Conservation (phyloP, 2,113 vertebrate species). For the Chitala chitala region DNA sequence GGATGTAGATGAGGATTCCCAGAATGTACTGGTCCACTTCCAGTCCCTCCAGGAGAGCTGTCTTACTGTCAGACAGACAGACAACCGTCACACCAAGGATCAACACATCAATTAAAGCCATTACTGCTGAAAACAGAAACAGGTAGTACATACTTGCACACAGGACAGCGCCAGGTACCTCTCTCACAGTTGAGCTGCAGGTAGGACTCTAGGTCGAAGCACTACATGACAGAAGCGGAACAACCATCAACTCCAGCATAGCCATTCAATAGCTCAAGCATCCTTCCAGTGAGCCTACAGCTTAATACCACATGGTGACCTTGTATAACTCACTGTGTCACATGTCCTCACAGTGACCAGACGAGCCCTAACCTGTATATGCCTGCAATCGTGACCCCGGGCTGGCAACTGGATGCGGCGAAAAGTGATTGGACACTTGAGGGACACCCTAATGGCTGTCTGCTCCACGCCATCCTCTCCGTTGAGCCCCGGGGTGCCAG, state of each 20-base stretch:
- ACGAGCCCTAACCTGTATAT: constrained; percentile 69
- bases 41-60: constrained; percentile 82
- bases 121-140: background rate
- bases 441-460: constrained; percentile 86
- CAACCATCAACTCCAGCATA: background rate
- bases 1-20: constrained; percentile 87
- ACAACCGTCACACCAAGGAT: background rate
- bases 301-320: too few species aligned
- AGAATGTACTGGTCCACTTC: constrained; percentile 96
- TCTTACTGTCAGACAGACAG: constrained; percentile 67
- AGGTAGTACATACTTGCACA: constrained; percentile 60
- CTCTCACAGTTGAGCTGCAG: constrained; percentile 70
- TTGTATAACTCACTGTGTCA: too few species aligned
- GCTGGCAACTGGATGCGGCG: constrained; percentile 88
- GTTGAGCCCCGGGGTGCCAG: constrained; percentile 78
- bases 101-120: background rate
- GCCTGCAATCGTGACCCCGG: constrained; percentile 82
- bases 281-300: too few species aligned
- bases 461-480: constrained; percentile 91
- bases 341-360: too few species aligned
- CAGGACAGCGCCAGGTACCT: constrained; percentile 71
- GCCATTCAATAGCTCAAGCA: too few species aligned
- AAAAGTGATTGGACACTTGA: constrained; percentile 93
- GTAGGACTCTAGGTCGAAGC: constrained; percentile 82
- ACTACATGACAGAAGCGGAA: constrained; percentile 48